Evolutionary conservation across 1,140 invertebrate species (phyloP).

Genomic region (Ptiloglossa arizonensis): DNA sequence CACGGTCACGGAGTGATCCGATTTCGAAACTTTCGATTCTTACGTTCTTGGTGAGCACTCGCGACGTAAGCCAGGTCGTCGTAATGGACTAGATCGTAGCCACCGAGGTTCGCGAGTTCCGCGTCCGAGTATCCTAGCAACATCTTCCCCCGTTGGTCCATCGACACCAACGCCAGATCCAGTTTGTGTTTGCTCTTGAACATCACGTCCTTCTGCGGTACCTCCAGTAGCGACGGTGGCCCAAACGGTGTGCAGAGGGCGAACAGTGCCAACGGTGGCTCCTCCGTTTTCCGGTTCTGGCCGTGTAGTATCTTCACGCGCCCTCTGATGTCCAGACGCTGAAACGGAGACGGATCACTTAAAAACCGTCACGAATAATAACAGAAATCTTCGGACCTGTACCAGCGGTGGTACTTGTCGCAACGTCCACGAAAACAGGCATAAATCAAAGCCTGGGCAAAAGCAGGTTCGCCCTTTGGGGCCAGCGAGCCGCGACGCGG

Average conservation of each 20-base stretch:
- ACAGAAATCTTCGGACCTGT: not conserved
- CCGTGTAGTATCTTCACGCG: constrained; percentile 97
- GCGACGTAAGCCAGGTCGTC: constrained; percentile 98
- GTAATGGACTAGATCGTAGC: constrained; percentile 98
- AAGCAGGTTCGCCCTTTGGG: constrained; percentile 39
- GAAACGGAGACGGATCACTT: constrained; percentile 67
- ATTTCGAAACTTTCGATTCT: no score
- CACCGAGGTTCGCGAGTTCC: constrained; percentile 95
- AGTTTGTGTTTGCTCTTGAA: constrained; percentile 99
- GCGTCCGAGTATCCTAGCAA: constrained; percentile 96
- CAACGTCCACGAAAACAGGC: constrained; percentile 32
- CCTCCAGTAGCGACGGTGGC: constrained; percentile 93
- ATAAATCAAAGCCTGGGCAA: constrained; percentile 55
- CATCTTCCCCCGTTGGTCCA: constrained; percentile 98
- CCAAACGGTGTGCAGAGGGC: constrained; percentile 99
- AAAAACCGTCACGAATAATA: not conserved
- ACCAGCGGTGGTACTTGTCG: not conserved
- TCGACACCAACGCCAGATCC: constrained; percentile 96
- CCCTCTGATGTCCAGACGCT: constrained; percentile 98
- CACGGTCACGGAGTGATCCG: no score
- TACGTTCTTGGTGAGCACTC: constrained; percentile 99
- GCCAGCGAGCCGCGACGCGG: constrained; percentile 48
- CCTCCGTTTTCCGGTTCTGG: constrained; percentile 96
- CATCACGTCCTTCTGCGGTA: constrained; percentile 97
- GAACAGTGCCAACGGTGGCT: constrained; percentile 95